A percentile compares a stretch with the other conserved stretches of the same genome.
Evolutionary conservation across 1,140 invertebrate genomes (phyloP).

Genomic region (Atta colombica): DNA sequence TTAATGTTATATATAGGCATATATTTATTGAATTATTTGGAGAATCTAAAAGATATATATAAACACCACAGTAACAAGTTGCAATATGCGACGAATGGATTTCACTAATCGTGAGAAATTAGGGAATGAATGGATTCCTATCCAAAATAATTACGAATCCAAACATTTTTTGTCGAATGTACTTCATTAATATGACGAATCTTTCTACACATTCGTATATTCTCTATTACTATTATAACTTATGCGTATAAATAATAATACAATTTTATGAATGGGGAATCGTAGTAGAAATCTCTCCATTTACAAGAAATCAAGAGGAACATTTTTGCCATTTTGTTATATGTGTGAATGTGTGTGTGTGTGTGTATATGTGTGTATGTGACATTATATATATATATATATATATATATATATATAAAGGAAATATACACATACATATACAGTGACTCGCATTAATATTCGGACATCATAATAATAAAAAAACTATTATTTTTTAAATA

Average conservation of each 20-base stretch:
- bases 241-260: conserved; percentile 65
- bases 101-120: neutral
- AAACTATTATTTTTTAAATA: too few relatives aligned
- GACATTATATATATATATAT: conserved; percentile 7
- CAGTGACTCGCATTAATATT: too few relatives aligned
- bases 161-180: conserved; percentile 84
- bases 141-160: conserved; percentile 30
- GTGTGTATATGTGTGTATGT: too few relatives aligned
- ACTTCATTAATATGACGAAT: conserved; percentile 84
- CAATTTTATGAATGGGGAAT: conserved; percentile 43
- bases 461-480: too few relatives aligned
- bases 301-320: conserved; percentile 56
- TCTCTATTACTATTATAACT: conserved; percentile 78
- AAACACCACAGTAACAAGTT: conserved; percentile 37
- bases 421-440: conserved; percentile 20
- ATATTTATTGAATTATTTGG: conserved; percentile 71
- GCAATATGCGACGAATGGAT: conserved; percentile 9
- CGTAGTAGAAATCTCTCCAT: conserved; percentile 15
- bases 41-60: conserved; percentile 18
- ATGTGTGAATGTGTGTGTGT: neutral
- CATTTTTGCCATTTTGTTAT: conserved; percentile 73
- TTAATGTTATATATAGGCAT: conserved; percentile 81
- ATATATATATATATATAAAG: conserved; percentile 33
- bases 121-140: conserved; percentile 9
- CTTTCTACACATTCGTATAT: conserved; percentile 87